Conservation (phyloP, 2,888 invertebrate species). For the Ganaspis brasiliensis region DNA sequence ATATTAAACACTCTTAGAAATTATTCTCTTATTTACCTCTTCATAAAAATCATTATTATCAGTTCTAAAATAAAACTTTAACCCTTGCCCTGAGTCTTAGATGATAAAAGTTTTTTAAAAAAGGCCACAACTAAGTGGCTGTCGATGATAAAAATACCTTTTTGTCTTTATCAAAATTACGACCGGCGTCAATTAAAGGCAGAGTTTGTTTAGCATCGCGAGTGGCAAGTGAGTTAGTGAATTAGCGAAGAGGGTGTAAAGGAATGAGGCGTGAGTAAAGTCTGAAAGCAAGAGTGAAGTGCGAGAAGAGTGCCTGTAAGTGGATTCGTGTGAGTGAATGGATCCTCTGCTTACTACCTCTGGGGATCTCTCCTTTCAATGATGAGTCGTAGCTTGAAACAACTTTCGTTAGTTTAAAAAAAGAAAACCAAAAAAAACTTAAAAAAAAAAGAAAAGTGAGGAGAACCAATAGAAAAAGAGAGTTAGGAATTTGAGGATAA, state of each 20-base stretch:
- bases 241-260: constrained; percentile 47
- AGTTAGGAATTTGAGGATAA: constrained; percentile 24
- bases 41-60: no score
- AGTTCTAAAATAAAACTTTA: no score
- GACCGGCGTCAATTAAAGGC: background rate
- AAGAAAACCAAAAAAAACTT: constrained; percentile 52
- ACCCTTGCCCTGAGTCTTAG: no score
- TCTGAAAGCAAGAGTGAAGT: constrained; percentile 50
- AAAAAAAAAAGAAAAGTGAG: constrained; percentile 22
- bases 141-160: no score
- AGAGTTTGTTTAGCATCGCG: constrained; percentile 12
- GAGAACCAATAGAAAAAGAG: constrained; percentile 39
- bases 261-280: constrained; percentile 46
- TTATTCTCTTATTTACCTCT: no score
- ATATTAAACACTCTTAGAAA: no score
- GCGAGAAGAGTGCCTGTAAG: constrained; percentile 46
- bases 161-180: background rate
- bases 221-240: constrained; percentile 46
- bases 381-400: constrained; percentile 61
- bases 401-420: constrained; percentile 63
- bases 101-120: no score
- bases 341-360: constrained; percentile 53
- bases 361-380: constrained; percentile 46
- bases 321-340: constrained; percentile 49
- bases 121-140: background rate